Conservation (phyloP, 2,888 invertebrate genomes). For the Aphelenchoides bicaudatus region DNA sequence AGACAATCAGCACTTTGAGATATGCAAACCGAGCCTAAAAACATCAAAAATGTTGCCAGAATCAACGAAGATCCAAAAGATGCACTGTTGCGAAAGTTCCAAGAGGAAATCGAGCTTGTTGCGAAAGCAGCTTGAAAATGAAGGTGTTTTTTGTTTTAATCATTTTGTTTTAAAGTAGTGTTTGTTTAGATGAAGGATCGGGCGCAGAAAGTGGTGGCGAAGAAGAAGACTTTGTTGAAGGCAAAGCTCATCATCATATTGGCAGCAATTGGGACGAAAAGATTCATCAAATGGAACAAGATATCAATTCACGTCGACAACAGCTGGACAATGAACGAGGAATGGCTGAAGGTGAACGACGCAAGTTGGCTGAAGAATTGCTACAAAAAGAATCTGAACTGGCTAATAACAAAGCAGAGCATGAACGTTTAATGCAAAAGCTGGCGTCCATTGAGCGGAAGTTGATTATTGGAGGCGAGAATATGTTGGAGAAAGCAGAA, state of each 20-base stretch:
- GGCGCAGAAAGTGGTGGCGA: conserved; percentile 39
- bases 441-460: conserved; percentile 85
- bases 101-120: conserved; percentile 91
- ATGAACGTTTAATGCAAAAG: conserved; percentile 78
- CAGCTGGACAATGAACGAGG: conserved; percentile 64
- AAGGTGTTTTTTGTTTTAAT: conserved; percentile 7
- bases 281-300: conserved; percentile 25
- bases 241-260: conserved; percentile 13
- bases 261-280: conserved; percentile 15
- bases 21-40: conserved; percentile 96
- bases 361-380: conserved; percentile 65
- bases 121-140: conserved; percentile 73
- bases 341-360: conserved; percentile 68
- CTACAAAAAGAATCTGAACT: conserved; percentile 40
- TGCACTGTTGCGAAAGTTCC: conserved; percentile 87
- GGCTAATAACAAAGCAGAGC: conserved; percentile 67
- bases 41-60: conserved; percentile 88
- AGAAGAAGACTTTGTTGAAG: conserved; percentile 15
- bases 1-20: conserved; percentile 88
- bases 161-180: not conserved
- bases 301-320: conserved; percentile 51
- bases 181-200: conserved; percentile 30
- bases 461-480: conserved; percentile 94
- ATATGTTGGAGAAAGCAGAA: conserved; percentile 84
- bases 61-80: conserved; percentile 97